Base-by-base conservation (phyloP, 2,797 vertebrate species). In the Heterohyrax brucei region DNA sequence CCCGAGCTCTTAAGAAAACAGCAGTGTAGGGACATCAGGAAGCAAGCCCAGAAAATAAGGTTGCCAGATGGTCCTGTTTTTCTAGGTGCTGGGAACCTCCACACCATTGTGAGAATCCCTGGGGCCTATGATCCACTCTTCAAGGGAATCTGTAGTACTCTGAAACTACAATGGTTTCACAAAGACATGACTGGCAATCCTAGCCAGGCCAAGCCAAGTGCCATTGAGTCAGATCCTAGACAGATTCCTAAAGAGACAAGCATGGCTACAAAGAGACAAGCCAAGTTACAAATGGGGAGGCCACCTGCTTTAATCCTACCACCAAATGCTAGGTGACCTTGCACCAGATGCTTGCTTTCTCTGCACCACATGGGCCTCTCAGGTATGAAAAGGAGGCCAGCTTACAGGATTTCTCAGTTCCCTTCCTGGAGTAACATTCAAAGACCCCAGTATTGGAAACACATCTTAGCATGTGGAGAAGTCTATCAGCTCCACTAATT, bases 401-500 rank as follows among this genome's bases (percentile, higher is more conserved):
- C 21, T 28, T 91, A 77, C 72, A 89, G 56, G 56, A 64, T 66
- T 8, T 59, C 44, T 22, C 62, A 68, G 24, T 46, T 64, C 30
- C 77, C 93, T 92, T 89, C 33, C 12, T 79, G 13, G 33, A 73
- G 10, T 79, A 62, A 44, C 73, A 61, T n/a, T 83, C 46, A 90
- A 85, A 90, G 81, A 84, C 85, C 83, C 89, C 91, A n/a, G 30
- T 50, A 94, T 85, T 95, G 70, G 59, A 78, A 72, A 48, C 33
- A 59, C 64, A 87, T 84, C 7, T 95, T 82, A 61, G 19, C 56
- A 62, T 64, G 24, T 3, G 16, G 62, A 92, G 81, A 94, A 82
- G 96, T 95, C 33, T 53, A 96, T 96, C 95, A 96, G 88, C 56
- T 72, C 64, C n/a, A 44, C 81, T 88, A 90, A 94, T n/a, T 56